phyloP scores from a whole-genome alignment of 92 coral and sea anemone species.

The Phenganax subtilis region DNA sequence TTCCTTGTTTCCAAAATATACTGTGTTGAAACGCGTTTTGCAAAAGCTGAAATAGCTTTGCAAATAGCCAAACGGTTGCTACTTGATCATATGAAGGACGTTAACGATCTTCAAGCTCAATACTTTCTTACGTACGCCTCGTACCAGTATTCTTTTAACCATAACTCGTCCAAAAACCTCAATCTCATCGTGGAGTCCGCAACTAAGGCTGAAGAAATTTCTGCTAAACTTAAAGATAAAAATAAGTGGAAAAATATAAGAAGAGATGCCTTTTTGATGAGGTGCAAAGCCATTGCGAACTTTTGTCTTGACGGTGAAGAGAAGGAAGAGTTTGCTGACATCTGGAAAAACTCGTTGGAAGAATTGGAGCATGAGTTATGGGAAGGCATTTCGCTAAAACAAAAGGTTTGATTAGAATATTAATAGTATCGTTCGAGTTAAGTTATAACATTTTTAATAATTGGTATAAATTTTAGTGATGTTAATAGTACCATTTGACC shows the following conservation, averaged over 20 bases:
- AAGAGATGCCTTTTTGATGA: background rate
- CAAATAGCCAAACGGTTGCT: background rate
- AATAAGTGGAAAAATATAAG: background rate
- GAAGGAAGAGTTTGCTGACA: background rate
- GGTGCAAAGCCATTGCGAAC: background rate
- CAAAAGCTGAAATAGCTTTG: background rate
- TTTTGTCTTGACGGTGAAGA: background rate
- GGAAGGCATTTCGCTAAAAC: background rate
- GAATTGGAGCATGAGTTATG: constrained; percentile 1
- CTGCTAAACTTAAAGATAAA: background rate
- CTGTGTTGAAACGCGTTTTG: background rate
- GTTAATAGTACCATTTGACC: too few species aligned
- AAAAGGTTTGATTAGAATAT: constrained; percentile 3
- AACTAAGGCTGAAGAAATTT: background rate
- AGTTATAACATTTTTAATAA: too few species aligned
- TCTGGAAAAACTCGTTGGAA: background rate
- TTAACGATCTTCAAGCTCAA: background rate
- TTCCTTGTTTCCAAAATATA: background rate
- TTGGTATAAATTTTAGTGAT: too few species aligned
- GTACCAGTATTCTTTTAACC: background rate
- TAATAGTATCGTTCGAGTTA: too few species aligned
- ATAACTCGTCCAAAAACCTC: background rate
- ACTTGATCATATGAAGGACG: background rate
- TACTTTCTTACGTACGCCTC: background rate
- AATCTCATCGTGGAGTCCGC: background rate